Evolutionary conservation across 2,113 vertebrate species (phyloP), one percentile per base, ranked within the genome.

Genomic region (Chamaetylas fuelleborni): DNA sequence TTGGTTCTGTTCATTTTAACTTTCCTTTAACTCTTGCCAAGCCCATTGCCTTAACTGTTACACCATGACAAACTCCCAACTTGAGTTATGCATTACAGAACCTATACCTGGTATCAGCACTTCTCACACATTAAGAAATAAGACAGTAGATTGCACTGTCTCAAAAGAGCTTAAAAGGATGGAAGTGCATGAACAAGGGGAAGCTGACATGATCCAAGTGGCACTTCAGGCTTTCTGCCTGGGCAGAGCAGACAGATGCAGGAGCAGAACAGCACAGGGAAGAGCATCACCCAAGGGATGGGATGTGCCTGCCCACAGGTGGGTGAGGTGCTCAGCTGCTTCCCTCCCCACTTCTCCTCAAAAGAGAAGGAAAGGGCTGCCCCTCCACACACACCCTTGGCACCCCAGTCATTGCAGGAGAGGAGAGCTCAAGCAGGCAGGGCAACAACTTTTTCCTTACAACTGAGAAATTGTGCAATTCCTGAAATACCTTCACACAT

Each of bases 371-470:
- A 26, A 71, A 42, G 12, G 3, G 5, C 17, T 38, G 8, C 2
- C 8, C 8, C 53, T 67, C 26, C 19, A 3, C 17, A 20, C 45
- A 72, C 19, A 31, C 5, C 0, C 0, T 6, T 40, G 18, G 12
- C 9, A 42, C 29, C 4, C 7, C 64, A 61, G 47, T 11, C 51
- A 57, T 0, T 40, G 16, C 54, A 65, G 31, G 45, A 73, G 12
- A 65, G 25, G 11, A 34, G 51, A 77, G 18, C 36, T 19, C 47
- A 31, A 28, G 23, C 9, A 69, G 14, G 7, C 31, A 31, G 24
- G 33, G 29, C 19, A 62, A 45, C 8, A 19, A 50, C 12, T 6
- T 77, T 28, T 54, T 70, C 51, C 29, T 84, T 47, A 54, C 16
- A 19, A 43, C 7, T 1, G 3, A 69, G 14, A 8, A 77, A 83